Percentiles rank a stretch among this genome's conserved stretches.
phyloP scores from a whole-genome alignment of 2,797 vertebrate genomes.

The Arnoldichthys spilopterus region DNA sequence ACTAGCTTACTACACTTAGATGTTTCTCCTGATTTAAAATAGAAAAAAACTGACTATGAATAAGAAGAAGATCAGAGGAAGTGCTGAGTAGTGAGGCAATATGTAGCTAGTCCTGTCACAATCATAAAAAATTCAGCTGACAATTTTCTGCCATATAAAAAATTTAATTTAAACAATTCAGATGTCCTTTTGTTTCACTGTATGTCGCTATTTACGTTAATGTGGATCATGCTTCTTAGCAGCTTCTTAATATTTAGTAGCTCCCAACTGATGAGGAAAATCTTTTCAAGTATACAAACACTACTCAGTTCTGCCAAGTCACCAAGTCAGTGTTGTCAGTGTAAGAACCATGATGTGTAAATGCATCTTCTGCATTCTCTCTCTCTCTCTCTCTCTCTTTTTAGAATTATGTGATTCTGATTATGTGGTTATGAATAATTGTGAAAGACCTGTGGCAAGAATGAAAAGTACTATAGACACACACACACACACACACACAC shows the following conservation, averaged over 20 bases:
- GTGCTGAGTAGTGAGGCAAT: background rate
- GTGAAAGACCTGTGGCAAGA: background rate
- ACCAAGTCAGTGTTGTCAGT: too few species aligned
- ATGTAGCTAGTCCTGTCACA: background rate
- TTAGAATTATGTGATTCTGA: background rate
- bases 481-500: too few species aligned
- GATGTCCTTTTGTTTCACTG: background rate
- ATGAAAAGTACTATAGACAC: background rate
- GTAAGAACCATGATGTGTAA: too few species aligned
- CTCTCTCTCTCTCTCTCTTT: too few species aligned
- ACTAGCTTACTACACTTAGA: slow-evolving; percentile 13
- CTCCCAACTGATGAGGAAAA: background rate
- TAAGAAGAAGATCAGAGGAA: background rate
- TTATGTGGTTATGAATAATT: background rate
- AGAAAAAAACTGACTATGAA: background rate
- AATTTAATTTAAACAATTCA: background rate
- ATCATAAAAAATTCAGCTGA: background rate
- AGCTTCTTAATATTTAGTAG: background rate
- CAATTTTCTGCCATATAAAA: background rate
- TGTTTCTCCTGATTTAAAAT: background rate
- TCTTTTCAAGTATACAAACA: too few species aligned
- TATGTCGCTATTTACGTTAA: too few species aligned
- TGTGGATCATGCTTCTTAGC: too few species aligned
- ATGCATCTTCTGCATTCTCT: too few species aligned
- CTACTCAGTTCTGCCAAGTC: too few species aligned